A percentile compares a stretch with the other conserved stretches of the same genome.
phyloP scores from a whole-genome alignment of 2,888 invertebrate genomes.

The Tenthredo distinguenda region DNA sequence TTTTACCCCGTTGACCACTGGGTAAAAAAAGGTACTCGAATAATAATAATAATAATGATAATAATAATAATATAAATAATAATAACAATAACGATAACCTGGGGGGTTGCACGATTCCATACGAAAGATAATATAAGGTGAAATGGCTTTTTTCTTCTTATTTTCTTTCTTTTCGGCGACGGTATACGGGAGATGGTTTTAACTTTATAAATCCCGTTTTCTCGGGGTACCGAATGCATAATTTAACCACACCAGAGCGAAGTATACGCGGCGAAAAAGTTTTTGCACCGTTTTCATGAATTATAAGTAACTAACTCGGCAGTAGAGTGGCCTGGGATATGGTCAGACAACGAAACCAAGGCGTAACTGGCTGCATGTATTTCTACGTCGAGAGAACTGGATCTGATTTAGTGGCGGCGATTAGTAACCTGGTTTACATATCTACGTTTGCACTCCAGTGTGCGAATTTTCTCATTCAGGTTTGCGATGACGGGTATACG shows the following conservation, averaged over 20 bases:
- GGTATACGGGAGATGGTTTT: conserved; percentile 20
- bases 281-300: conserved; percentile 37
- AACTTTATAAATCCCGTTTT: conserved; percentile 49
- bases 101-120: not conserved
- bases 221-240: conserved; percentile 41
- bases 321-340: conserved; percentile 37
- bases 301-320: conserved; percentile 53
- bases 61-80: not conserved
- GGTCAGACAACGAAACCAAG: conserved; percentile 38
- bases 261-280: conserved; percentile 25
- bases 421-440: not conserved
- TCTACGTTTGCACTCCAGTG: not conserved
- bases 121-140: not conserved
- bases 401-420: not conserved
- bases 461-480: not conserved
- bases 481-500: not conserved
- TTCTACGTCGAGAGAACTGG: not conserved
- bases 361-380: not conserved
- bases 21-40: not conserved
- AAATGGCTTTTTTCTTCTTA: not conserved
- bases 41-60: not conserved
- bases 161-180: not conserved
- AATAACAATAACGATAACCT: conserved; percentile 10
- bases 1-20: not conserved
- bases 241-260: conserved; percentile 18